Conservation (phyloP, 1,140 invertebrate species). For the Melipona quadrifasciata region DNA sequence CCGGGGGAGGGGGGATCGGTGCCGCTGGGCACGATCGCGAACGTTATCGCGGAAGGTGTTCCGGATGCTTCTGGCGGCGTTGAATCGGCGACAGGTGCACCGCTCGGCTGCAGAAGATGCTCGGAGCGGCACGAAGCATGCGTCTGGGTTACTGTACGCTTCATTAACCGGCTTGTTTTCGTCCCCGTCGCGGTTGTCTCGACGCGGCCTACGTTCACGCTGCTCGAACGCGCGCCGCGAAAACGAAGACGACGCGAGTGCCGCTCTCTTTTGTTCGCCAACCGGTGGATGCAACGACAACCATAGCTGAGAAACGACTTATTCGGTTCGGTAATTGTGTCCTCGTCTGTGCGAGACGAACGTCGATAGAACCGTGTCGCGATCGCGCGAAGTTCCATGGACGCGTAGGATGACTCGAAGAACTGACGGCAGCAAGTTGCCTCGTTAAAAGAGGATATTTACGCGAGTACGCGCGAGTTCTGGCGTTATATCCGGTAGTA, state of each 20-base stretch:
- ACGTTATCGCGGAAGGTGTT: conserved; percentile 64
- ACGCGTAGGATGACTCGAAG: background rate
- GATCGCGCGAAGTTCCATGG: background rate
- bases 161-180: conserved; percentile 65
- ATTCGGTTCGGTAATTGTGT: conserved; percentile 20
- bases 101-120: conserved; percentile 15
- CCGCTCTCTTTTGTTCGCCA: conserved; percentile 3
- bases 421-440: background rate
- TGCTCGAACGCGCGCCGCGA: background rate
- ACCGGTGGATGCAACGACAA: background rate
- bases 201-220: background rate
- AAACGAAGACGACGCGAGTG: conserved; percentile 12
- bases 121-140: conserved; percentile 9
- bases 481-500: background rate
- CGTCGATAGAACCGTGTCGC: background rate
- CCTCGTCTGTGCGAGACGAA: background rate
- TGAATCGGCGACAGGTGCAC: conserved; percentile 54
- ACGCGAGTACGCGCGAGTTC: background rate
- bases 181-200: conserved; percentile 21
- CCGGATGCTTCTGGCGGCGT: conserved; percentile 25
- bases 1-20: background rate
- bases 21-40: conserved; percentile 42
- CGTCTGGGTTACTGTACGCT: conserved; percentile 54
- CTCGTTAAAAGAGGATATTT: conserved; percentile 21
- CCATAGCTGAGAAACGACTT: background rate